Conservation (phyloP, 2,113 vertebrate species). For the Nothocercus julius region DNA sequence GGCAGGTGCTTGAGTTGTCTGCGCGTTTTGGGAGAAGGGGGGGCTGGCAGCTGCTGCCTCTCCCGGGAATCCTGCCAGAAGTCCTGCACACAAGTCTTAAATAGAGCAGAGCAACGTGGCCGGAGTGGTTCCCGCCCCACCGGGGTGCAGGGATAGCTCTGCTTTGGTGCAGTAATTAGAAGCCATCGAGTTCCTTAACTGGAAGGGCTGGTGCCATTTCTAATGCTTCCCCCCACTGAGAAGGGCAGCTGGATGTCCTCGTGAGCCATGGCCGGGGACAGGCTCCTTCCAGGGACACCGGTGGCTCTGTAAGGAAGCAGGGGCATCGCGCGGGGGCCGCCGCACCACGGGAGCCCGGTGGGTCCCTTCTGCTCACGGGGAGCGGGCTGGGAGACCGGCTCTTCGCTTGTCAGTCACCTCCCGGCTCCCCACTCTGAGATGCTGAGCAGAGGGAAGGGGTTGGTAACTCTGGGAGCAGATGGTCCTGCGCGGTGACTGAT, state of each 20-base stretch:
- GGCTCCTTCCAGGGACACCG: not conserved
- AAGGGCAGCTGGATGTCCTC: not conserved
- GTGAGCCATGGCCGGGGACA: not conserved
- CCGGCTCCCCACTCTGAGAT: not conserved
- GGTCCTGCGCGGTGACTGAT: not conserved
- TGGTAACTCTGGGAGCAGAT: conserved; percentile 21
- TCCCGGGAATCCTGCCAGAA: not conserved
- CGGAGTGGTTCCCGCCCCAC: not conserved
- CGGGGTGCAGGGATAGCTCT: not conserved
- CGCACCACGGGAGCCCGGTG: fast-evolving
- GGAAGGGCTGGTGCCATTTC: not conserved
- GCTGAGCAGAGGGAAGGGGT: not conserved
- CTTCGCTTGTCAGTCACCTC: not conserved
- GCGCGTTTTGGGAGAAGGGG: not conserved
- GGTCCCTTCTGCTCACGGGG: not conserved
- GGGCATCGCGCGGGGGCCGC: not conserved
- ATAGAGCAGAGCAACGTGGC: not conserved
- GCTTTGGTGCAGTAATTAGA: conserved; percentile 32
- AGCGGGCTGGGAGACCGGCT: not conserved
- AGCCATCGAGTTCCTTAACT: conserved; percentile 11
- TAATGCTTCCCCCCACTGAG: not conserved
- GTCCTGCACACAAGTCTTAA: not conserved
- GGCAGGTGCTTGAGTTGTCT: fast-evolving
- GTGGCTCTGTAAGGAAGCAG: not conserved
- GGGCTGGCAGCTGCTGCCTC: not conserved